A percentile compares a stretch with the other conserved stretches of the same genome.
Evolutionary conservation across 2,888 invertebrate genomes (phyloP).

Genomic region (Heliconius aoede): DNA sequence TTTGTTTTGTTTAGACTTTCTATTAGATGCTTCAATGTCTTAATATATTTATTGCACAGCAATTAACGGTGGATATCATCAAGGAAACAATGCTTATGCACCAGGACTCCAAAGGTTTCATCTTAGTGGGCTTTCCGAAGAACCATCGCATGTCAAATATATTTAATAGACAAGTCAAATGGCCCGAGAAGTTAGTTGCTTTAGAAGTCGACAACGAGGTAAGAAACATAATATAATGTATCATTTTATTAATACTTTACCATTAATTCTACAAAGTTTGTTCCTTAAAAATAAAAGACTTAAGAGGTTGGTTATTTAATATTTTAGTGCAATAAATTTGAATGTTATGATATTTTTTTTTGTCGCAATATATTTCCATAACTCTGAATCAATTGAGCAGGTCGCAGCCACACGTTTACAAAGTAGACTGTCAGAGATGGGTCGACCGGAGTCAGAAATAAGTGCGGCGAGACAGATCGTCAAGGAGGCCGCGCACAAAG

Average conservation of each 20-base stretch:
- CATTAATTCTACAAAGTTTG: background rate
- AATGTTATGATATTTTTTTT: too few relatives aligned
- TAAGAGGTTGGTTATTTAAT: too few relatives aligned
- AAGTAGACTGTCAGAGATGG: constrained; percentile 74
- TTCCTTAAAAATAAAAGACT: background rate
- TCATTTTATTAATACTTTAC: too few relatives aligned
- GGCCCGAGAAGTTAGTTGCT: constrained; percentile 79
- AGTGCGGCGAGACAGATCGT: constrained; percentile 75
- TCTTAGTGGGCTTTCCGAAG: constrained; percentile 83
- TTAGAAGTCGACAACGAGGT: constrained; percentile 78
- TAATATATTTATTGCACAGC: constrained; percentile 59
- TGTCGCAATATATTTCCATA: too few relatives aligned
- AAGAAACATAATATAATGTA: background rate
- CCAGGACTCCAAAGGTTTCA: constrained; percentile 77
- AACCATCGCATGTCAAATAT: constrained; percentile 78
- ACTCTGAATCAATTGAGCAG: constrained; percentile 50
- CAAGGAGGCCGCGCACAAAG: constrained; percentile 73
- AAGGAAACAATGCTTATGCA: constrained; percentile 82
- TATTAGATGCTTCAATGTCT: background rate
- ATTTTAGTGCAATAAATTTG: too few relatives aligned
- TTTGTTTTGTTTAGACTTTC: too few relatives aligned
- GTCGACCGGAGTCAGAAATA: constrained; percentile 75
- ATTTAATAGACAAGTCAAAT: constrained; percentile 77
- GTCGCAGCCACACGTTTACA: constrained; percentile 75
- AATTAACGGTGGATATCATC: constrained; percentile 81